These are phyloP conservation scores for Styela plicata DNA, from an alignment of 23 tunicate species.

Conservation along the genomic window DNA sequence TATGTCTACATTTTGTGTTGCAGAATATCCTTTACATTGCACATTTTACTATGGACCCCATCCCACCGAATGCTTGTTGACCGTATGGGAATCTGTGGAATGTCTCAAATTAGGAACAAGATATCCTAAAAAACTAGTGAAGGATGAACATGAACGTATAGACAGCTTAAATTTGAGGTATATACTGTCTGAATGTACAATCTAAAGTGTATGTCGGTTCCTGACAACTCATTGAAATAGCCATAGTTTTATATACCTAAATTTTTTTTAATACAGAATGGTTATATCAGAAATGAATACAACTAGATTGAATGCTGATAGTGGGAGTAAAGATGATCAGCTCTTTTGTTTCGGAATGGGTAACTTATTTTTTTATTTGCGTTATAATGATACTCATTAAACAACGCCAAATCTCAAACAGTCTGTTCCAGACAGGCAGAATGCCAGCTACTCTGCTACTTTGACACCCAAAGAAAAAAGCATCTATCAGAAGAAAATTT, in stretches of 20 bases:
- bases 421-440: too few species aligned
- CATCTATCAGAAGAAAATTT: too few species aligned
- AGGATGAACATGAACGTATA: background rate
- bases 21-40: constrained; percentile 29
- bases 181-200: too few species aligned
- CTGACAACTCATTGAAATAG: too few species aligned
- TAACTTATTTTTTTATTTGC: background rate
- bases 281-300: background rate
- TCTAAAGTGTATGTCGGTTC: too few species aligned
- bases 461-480: too few species aligned
- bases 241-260: too few species aligned
- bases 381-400: too few species aligned
- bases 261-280: background rate
- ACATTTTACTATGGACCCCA: constrained; percentile 30
- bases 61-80: constrained; percentile 21
- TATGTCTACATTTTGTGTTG: background rate
- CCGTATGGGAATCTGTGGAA: constrained; percentile 21
- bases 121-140: constrained; percentile 5
- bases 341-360: constrained; percentile 42
- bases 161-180: constrained; percentile 23
- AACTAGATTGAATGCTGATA: constrained; percentile 1
- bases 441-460: too few species aligned
- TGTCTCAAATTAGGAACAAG: background rate
- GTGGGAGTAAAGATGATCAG: constrained; percentile 7
- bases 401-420: too few species aligned